Base-by-base conservation (phyloP, 2,888 invertebrate genomes). In the Drosophila rellima region DNA sequence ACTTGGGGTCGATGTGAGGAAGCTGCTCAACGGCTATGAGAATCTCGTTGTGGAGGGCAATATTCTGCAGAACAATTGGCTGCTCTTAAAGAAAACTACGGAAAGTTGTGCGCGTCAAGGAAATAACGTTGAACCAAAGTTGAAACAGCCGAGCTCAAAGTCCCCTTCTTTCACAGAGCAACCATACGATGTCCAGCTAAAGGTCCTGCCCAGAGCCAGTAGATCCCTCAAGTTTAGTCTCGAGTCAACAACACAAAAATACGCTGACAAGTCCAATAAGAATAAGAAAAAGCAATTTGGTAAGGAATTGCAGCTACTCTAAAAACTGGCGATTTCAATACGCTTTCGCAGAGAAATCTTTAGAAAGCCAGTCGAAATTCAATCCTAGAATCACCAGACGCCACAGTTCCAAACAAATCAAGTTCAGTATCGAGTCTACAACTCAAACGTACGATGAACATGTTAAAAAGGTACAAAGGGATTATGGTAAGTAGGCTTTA, bases 11-110 rank as follows among this genome's bases (percentile, higher is more conserved):
- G 83, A 84, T 68, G 83, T 84, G 35, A 60, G 76, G 3, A 78
- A 65, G 18, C 69, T 84, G 44, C 75, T 84, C 8, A 55, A 63
- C 8, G 75, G 73, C 35, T 84, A 88, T 20, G 83, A 84, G 52
- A 67, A 65, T 31, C 71, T 82, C 3, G 82, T 84, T 37, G 48
- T 73, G 13, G 84, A 88, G 1, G 84, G 73, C 20, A 75, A 64
- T 7, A 50, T 64, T 5, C 50, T 84, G 20, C 83, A 86, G 23
- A 62, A 60, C 1, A 78, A 80, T 2, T 83, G 89, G 83, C 48
- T 72, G 3, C 52, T 69, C 3, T 51, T 88, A 0, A 75, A 70
- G 39, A 75, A 66, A 10, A 61, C 78, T 45, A 75, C 81, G 5
- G 81, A 88, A 37, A 80, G 55, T 42, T 80, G 83, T 68, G 72